Evolutionary conservation across 1,140 invertebrate genomes (phyloP), one percentile per base, ranked within the genome.

Genomic region (Carcinoscorpius rotundicauda): DNA sequence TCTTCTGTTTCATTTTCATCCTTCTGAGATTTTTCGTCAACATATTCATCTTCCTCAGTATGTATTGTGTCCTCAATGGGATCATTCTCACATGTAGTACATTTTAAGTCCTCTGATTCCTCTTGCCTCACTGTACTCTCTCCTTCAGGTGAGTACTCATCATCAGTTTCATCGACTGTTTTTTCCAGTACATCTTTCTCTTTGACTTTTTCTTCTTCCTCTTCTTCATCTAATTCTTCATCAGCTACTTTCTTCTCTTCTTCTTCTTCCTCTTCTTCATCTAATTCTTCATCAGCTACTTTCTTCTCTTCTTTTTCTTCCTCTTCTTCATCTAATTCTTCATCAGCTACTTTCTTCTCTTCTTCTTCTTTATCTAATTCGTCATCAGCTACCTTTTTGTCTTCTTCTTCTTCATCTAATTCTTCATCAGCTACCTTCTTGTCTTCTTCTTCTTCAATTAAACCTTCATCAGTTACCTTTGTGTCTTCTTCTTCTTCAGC

Each of bases 221-320:
- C n/a, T n/a, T n/a, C n/a, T n/a, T 5, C 3, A 49, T 3, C 51
- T 53, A 6, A 4, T 8, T 55, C 11, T 51, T 60, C 60, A 5
- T 63, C 53, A 4, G 69, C 67, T 5, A 66, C 69, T 4, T 68
- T 57, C 5, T 65, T 55, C 4, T 65, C 66, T 3, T 64, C 64
- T 9, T 62, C 58, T 6, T 57, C 56, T 55, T 52, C 51, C 52
- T 66, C 65, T 11, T 63, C 53, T 8, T 62, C 53, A 29, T 0
- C 29, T 29, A 29, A 29, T 29, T 29, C 29, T 29, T 29, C 29
- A 29, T 29, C 29, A 29, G 29, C 29, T 29, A 29, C 29, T 2
- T 29, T 29, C 29, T 29, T 29, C 49, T 61, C 52, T 10, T 9
- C 11, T 63, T 55, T 6, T 9, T 63, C 49, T 49, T 29, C 29